Evolutionary conservation across 2,797 vertebrate species (phyloP).

Genomic region (Anas bernieri): DNA sequence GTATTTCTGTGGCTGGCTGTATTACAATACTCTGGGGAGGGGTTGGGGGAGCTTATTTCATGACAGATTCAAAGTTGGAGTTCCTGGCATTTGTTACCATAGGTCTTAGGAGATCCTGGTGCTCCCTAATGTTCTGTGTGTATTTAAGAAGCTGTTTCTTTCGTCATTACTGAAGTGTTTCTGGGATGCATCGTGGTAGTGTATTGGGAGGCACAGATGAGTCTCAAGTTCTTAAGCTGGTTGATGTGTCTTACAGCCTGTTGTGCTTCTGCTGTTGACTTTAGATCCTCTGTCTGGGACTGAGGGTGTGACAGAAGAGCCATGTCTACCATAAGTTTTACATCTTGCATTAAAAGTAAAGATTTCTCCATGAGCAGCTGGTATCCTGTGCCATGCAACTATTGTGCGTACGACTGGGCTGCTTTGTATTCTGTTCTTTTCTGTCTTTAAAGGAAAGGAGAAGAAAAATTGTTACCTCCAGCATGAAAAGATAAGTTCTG

Average conservation of each 20-base stretch:
- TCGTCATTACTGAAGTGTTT: not conserved
- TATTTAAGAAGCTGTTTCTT: not conserved
- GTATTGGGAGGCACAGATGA: not conserved
- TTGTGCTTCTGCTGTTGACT: not conserved
- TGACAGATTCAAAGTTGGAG: not conserved
- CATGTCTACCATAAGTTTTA: not conserved
- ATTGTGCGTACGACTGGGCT: accelerated
- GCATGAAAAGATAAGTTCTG: not conserved
- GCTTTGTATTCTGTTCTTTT: not conserved
- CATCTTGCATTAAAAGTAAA: not conserved
- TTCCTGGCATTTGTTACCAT: not conserved
- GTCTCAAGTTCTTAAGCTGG: not conserved
- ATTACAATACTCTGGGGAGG: not conserved
- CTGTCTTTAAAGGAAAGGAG: not conserved
- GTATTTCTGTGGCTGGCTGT: not conserved
- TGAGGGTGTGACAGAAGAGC: not conserved
- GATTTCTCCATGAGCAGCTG: not conserved
- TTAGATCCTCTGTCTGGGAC: not conserved
- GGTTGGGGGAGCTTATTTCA: not conserved
- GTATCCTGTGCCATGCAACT: not conserved
- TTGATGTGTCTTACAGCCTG: not conserved
- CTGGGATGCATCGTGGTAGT: not conserved
- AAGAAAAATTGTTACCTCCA: not conserved
- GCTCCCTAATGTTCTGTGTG: not conserved
- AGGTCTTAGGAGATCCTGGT: not conserved